Percentiles rank a stretch among this genome's conserved stretches.
phyloP scores from a whole-genome alignment of 1,140 invertebrate species.

The Nephotettix cincticeps region DNA sequence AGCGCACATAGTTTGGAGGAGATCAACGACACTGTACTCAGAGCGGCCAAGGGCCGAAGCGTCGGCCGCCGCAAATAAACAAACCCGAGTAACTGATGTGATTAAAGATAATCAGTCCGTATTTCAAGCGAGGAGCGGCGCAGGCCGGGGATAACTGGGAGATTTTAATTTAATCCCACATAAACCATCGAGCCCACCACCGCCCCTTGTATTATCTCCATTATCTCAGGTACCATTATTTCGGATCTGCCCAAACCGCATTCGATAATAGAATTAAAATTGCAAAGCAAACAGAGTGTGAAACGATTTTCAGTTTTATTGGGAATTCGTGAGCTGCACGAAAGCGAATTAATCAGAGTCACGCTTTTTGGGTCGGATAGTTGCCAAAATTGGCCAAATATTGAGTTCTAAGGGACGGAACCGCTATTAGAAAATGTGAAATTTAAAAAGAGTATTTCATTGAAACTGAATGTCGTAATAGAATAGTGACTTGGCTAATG shows the following conservation, averaged over 20 bases:
- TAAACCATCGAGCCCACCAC: background rate
- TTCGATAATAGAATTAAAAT: background rate
- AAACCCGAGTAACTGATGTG: background rate
- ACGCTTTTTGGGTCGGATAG: too few species aligned
- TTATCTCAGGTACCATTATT: background rate
- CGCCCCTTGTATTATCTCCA: background rate
- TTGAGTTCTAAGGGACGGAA: too few species aligned
- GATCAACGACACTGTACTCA: too few species aligned
- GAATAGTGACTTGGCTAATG: too few species aligned
- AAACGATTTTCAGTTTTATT: background rate
- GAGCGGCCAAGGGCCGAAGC: too few species aligned
- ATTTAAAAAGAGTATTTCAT: too few species aligned
- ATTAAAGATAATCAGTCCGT: slow-evolving; percentile 10
- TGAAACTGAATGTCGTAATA: too few species aligned
- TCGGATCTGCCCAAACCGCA: background rate
- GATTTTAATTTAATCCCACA: slow-evolving; percentile 5
- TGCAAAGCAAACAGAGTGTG: slow-evolving; percentile 1
- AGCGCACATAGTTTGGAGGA: too few species aligned
- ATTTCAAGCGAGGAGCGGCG: background rate
- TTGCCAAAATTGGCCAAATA: too few species aligned
- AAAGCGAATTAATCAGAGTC: too few species aligned
- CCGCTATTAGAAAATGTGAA: too few species aligned
- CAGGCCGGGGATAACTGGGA: background rate
- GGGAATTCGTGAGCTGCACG: too few species aligned
- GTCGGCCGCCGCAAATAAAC: background rate